These are phyloP conservation scores for Lophius americanus DNA, from an alignment of 2,797 vertebrate genomes.

Conservation along the genomic window DNA sequence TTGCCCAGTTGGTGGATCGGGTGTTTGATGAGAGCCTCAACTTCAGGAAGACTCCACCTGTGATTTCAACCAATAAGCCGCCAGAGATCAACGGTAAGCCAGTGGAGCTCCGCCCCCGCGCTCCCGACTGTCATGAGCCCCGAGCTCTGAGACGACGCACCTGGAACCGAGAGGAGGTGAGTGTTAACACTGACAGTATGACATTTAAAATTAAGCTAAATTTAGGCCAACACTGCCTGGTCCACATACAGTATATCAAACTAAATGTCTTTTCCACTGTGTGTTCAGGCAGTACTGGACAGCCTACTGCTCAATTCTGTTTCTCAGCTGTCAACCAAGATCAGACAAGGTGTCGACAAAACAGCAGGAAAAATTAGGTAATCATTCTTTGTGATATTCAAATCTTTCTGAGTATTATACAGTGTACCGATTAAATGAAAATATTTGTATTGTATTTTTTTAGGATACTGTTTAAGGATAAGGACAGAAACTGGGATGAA, in stretches of 20 bases:
- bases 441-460: slow-evolving; percentile 6
- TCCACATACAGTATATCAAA: background rate
- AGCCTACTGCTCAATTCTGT: slow-evolving; percentile 94
- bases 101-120: slow-evolving; percentile 85
- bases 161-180: slow-evolving; percentile 97
- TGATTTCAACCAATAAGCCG: slow-evolving; percentile 87
- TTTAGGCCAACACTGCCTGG: background rate
- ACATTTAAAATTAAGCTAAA: background rate
- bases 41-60: slow-evolving; percentile 96
- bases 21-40: slow-evolving; percentile 99
- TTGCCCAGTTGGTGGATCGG: slow-evolving; percentile 91
- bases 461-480: slow-evolving; percentile 98
- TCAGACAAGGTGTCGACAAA: slow-evolving; percentile 95
- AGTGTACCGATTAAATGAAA: slow-evolving; percentile 4
- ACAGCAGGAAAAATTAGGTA: slow-evolving; percentile 98
- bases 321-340: slow-evolving; percentile 95
- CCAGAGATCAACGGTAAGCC: slow-evolving; percentile 90
- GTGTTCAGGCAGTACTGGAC: slow-evolving; percentile 91
- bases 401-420: background rate
- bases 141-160: slow-evolving; percentile 93
- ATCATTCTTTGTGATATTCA: background rate
- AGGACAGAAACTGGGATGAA: slow-evolving; percentile 98
- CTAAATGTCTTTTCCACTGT: slow-evolving; percentile 19
- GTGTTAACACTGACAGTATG: slow-evolving; percentile 19
- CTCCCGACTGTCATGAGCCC: slow-evolving; percentile 88